Base-by-base conservation (phyloP, 2,888 invertebrate genomes). In the Plebejus anna region DNA sequence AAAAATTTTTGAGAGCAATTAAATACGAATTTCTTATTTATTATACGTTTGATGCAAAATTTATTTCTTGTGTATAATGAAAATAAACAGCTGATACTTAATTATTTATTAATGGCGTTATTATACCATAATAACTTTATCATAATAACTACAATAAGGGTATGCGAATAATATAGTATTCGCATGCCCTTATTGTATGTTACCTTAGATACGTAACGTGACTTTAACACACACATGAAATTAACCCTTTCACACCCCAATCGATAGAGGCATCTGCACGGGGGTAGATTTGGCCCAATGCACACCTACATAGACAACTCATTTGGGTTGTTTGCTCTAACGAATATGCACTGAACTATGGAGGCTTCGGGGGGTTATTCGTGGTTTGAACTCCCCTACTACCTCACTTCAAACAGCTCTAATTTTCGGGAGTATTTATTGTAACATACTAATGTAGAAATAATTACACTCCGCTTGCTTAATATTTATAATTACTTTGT, bases 311-410 rank as follows among this genome's bases (percentile, higher is more conserved):
- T 83, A 82, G 80, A 83, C 81, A 87, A 87, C 86, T 84, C 85
- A 82, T 83, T 77, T 82, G 85, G 86, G 85, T 81, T 85, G 87
- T 85, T 85, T 85, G 87, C 87, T 87, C 88, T 87, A 86, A 89
- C 87, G 86, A 91, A 90, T 92, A 89, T 92, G 92, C 92, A 92
- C 86, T 90, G 85, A 85, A 89, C 87, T 91, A 90, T 89, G 89
- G 88, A 42, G 71, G 71, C 42, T 38, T 28, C 83, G 79, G 82
- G 82, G 83, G 84, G 82, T 82, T 80, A 82, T 81, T 81, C 78
- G 80, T 79, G 81, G 82, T 79, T 79, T 75, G 72, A 77, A 81
- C 83, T 81, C 82, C 81, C 80, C 78, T 70, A 38, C 79, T 77
- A 80, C 82, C 83, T 80, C 80, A 79, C 83, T 80, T 79, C 82